Evolutionary conservation across 2,888 invertebrate species (phyloP).

Genomic region (Phengaris arion): DNA sequence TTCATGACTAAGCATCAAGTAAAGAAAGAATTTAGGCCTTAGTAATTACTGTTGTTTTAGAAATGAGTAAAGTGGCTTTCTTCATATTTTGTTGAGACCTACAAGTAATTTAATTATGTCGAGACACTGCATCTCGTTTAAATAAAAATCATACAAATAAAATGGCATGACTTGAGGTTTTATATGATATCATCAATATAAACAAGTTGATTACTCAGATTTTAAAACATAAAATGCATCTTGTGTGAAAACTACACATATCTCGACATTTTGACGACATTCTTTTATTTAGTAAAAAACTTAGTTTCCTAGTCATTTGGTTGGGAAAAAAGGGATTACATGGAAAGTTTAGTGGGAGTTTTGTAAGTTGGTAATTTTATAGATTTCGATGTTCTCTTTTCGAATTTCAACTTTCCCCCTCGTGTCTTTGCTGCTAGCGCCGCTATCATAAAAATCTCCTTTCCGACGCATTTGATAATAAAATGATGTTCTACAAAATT

Average conservation of each 20-base stretch:
- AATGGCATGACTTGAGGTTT: neutral
- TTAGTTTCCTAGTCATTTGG: neutral
- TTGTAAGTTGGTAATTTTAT: neutral
- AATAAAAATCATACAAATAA: neutral
- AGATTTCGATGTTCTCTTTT: neutral
- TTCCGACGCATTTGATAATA: too few relatives aligned
- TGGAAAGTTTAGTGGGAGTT: too few relatives aligned
- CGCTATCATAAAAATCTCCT: too few relatives aligned
- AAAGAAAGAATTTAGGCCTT: neutral
- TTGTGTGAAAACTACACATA: conserved; percentile 8
- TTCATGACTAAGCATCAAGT: neutral
- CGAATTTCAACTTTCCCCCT: too few relatives aligned
- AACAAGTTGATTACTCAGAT: neutral
- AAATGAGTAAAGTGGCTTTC: neutral
- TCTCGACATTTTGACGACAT: neutral
- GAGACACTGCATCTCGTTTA: neutral
- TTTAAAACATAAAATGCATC: conserved; percentile 4
- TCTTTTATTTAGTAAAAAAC: neutral
- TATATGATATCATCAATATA: conserved; percentile 10
- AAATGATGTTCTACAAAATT: too few relatives aligned
- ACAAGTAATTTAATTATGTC: neutral
- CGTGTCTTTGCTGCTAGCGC: too few relatives aligned
- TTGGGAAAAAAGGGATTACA: too few relatives aligned
- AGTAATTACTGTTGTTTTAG: neutral
- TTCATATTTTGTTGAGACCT: neutral